A percentile compares a stretch with the other conserved stretches of the same genome.
phyloP scores from a whole-genome alignment of 1,140 invertebrate genomes.

The Daktulosphaira vitifoliae region DNA sequence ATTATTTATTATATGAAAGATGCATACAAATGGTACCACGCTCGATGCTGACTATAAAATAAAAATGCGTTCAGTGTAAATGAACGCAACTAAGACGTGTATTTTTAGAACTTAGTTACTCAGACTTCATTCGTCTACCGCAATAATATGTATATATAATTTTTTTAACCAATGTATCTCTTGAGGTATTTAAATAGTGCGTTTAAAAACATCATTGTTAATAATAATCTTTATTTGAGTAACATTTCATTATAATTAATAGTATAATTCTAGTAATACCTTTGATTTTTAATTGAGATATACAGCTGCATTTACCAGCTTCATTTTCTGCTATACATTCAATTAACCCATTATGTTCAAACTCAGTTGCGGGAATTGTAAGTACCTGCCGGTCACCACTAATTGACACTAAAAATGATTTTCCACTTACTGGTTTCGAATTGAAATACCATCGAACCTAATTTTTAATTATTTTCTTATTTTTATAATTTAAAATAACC shows the following conservation, averaged over 20 bases:
- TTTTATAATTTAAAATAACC: background rate
- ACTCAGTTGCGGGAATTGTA: constrained; percentile 50
- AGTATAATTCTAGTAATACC: constrained; percentile 40
- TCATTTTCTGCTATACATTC: constrained; percentile 67
- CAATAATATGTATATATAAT: constrained; percentile 2
- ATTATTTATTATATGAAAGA: background rate
- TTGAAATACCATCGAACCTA: constrained; percentile 66
- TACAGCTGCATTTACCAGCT: constrained; percentile 59
- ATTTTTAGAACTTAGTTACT: constrained; percentile 32
- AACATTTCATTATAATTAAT: background rate
- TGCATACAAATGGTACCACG: background rate
- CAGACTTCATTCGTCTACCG: constrained; percentile 19
- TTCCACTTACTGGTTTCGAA: constrained; percentile 57
- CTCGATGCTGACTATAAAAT: background rate
- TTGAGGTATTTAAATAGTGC: constrained; percentile 1
- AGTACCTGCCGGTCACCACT: constrained; percentile 63
- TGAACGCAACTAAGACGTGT: constrained; percentile 7
- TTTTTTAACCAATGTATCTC: background rate
- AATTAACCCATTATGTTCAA: constrained; percentile 56
- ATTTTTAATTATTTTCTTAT: background rate
- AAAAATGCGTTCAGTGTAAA: constrained; percentile 12
- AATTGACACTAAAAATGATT: constrained; percentile 58
- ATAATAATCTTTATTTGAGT: no score
- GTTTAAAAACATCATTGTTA: constrained; percentile 13
- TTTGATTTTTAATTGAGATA: constrained; percentile 50